phyloP scores from a whole-genome alignment of 2,113 vertebrate species.

The Halichoerus grypus region DNA sequence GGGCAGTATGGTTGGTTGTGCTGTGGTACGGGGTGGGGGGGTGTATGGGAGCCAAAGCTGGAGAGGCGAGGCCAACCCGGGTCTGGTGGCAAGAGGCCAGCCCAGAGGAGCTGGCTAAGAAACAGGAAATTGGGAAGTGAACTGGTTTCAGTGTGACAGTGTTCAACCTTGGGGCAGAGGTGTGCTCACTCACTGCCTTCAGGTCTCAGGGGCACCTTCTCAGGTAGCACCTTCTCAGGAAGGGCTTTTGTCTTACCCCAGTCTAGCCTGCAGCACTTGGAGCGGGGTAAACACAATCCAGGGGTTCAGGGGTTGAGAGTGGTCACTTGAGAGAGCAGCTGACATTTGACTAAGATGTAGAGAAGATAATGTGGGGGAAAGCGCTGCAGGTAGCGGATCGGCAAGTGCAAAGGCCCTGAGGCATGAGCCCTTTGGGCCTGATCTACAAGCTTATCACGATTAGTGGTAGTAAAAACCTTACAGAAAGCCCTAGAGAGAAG shows the following conservation, averaged over 20 bases:
- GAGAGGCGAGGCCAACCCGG: background rate
- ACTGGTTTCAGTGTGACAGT: background rate
- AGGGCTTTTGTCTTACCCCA: background rate
- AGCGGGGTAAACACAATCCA: rapidly evolving
- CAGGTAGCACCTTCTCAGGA: background rate
- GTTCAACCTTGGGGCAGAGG: rapidly evolving
- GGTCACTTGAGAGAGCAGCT: background rate
- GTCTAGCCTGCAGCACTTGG: background rate
- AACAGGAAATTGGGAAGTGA: background rate
- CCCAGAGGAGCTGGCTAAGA: background rate
- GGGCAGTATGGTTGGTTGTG: rapidly evolving
- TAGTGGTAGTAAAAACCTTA: background rate
- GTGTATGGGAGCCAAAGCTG: background rate
- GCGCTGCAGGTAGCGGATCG: background rate
- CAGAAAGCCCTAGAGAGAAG: background rate
- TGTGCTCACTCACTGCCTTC: background rate
- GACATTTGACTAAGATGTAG: background rate
- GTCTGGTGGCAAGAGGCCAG: background rate
- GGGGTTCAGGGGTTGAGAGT: background rate
- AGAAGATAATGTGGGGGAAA: background rate
- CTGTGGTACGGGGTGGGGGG: background rate
- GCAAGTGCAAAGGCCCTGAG: background rate
- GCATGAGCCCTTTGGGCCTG: background rate
- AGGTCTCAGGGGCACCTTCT: background rate
- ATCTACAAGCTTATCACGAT: background rate